These are phyloP conservation scores for Ctenomys sociabilis DNA, from an alignment of 2,113 vertebrate species.

Conservation along the genomic window DNA sequence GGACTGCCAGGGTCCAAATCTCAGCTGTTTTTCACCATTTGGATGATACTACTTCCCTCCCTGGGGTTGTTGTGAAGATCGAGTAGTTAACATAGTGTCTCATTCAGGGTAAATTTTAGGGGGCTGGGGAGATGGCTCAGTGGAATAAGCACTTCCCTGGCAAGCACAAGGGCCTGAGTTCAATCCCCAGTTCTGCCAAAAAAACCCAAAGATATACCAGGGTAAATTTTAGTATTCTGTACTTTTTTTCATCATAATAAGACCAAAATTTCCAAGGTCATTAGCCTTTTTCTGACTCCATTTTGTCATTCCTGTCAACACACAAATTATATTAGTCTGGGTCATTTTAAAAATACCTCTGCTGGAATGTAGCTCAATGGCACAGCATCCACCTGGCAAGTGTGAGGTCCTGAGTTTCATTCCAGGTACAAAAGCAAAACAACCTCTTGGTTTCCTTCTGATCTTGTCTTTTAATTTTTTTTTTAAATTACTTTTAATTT, in stretches of 20 bases:
- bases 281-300: not conserved
- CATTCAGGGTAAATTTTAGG: not conserved
- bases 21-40: slow-evolving; percentile 4
- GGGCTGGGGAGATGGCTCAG: no score
- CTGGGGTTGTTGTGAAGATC: not conserved
- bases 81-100: not conserved
- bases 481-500: no score
- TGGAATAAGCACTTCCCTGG: no score
- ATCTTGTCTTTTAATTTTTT: no score
- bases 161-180: no score
- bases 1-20: not conserved
- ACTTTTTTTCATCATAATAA: not conserved
- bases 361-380: not conserved
- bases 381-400: no score
- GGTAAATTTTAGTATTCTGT: not conserved
- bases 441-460: not conserved
- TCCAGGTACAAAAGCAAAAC: no score
- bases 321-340: not conserved
- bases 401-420: no score
- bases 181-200: no score
- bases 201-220: no score
- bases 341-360: not conserved
- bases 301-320: not conserved
- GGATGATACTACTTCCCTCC: not conserved
- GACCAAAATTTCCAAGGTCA: not conserved